Evolutionary conservation across 1,140 invertebrate species (phyloP).

Genomic region (Teleogryllus occipitalis): DNA sequence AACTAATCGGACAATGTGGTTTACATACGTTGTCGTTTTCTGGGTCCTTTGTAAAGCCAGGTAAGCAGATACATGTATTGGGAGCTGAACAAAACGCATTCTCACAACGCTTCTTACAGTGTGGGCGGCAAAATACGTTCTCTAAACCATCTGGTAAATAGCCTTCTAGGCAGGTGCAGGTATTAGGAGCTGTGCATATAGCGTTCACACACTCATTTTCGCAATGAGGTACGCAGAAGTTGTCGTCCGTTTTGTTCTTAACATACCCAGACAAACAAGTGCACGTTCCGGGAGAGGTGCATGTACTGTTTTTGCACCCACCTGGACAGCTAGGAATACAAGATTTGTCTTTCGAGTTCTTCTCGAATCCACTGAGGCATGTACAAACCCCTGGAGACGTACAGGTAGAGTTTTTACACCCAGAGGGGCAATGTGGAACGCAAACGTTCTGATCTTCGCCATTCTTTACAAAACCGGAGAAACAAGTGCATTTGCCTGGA

Average conservation of each 20-base stretch:
- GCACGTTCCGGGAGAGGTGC: background rate
- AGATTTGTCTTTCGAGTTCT: constrained; percentile 10
- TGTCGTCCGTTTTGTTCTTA: background rate
- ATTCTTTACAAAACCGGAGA: constrained; percentile 26
- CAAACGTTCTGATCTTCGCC: constrained; percentile 25
- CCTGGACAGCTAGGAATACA: background rate
- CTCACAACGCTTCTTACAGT: background rate
- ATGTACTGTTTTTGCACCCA: background rate
- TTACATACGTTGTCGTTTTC: background rate
- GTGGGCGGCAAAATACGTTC: background rate
- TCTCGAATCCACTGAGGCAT: constrained; percentile 35
- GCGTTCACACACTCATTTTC: background rate
- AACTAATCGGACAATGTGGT: background rate
- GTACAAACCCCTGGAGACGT: constrained; percentile 36
- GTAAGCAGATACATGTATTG: background rate
- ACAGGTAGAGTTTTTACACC: constrained; percentile 37
- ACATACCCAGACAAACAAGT: background rate
- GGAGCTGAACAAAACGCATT: constrained; percentile 10
- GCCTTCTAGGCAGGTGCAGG: constrained; percentile 13
- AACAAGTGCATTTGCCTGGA: constrained; percentile 45
- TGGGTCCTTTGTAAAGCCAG: constrained; percentile 8
- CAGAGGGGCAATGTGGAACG: constrained; percentile 32
- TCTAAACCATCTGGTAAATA: background rate
- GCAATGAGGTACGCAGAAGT: constrained; percentile 11
- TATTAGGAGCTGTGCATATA: constrained; percentile 10